A percentile compares a stretch with the other conserved stretches of the same genome.
These are phyloP conservation scores for Mesembrinibis cayennensis DNA, from an alignment of 2,113 vertebrate species.

Conservation along the genomic window DNA sequence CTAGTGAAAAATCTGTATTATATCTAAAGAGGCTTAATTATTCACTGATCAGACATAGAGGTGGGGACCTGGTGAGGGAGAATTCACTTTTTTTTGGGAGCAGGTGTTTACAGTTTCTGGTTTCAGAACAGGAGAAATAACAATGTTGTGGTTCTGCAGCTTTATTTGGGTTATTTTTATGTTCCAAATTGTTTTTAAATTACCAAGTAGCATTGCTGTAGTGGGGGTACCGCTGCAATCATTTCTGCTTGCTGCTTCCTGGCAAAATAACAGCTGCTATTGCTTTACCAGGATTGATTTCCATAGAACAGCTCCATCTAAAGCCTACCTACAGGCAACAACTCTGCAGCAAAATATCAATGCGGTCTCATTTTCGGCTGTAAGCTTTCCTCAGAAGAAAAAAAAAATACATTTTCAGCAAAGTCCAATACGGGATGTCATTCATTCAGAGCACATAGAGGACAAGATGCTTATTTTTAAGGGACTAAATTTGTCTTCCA, in stretches of 20 bases:
- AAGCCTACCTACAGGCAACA: conserved; percentile 62
- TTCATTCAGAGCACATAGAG: not conserved
- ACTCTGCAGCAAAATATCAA: conserved; percentile 50
- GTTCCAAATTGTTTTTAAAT: conserved; percentile 18
- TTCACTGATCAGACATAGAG: not conserved
- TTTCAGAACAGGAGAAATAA: not conserved
- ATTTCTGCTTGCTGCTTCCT: conserved; percentile 6
- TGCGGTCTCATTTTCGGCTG: not conserved
- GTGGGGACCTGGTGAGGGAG: not conserved
- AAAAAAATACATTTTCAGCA: not conserved
- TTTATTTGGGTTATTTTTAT: not conserved
- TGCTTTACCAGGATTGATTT: conserved; percentile 50
- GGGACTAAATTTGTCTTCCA: not conserved
- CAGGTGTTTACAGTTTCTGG: not conserved
- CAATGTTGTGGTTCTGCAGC: not conserved
- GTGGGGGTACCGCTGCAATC: not conserved
- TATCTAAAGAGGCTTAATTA: not conserved
- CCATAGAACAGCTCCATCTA: conserved; percentile 54
- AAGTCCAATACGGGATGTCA: not conserved
- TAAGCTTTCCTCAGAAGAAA: not conserved
- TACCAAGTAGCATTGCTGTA: not conserved
- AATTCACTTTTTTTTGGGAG: not conserved
- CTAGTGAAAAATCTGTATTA: not conserved
- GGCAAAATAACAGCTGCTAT: conserved; percentile 42
- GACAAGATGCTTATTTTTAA: not conserved